A percentile compares a stretch with the other conserved stretches of the same genome.
Evolutionary conservation across 2,113 vertebrate species (phyloP).

Genomic region (Hipposideros armiger): DNA sequence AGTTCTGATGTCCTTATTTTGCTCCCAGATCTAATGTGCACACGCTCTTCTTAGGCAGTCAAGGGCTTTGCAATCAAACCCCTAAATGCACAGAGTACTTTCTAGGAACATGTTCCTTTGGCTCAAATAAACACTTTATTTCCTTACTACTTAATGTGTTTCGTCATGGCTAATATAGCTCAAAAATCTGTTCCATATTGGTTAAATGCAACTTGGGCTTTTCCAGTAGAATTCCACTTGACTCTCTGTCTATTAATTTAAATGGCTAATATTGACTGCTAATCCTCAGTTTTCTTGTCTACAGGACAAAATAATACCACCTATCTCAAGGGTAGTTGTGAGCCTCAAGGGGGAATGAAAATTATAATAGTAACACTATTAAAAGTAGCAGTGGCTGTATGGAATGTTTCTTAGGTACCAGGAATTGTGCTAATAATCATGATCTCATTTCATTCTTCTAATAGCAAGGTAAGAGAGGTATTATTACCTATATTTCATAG

Average conservation of each 20-base stretch:
- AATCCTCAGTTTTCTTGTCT: neutral
- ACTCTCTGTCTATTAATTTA: neutral
- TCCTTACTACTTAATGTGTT: neutral
- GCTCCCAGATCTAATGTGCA: neutral
- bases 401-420: neutral
- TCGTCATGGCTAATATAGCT: neutral
- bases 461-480: neutral
- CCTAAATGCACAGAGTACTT: accelerated
- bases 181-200: neutral
- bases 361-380: neutral
- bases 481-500: neutral
- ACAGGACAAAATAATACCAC: neutral
- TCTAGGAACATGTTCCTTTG: accelerated
- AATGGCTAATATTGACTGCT: neutral
- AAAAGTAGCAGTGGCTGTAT: neutral
- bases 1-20: neutral
- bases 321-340: neutral
- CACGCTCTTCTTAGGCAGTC: neutral
- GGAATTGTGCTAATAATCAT: neutral
- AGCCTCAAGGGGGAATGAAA: neutral
- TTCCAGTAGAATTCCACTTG: neutral
- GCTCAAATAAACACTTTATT: neutral
- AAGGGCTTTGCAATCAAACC: neutral
- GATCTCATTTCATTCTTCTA: neutral
- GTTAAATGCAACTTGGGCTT: neutral